phyloP scores from a whole-genome alignment of 2,888 invertebrate species.

The Oligia fasciuncula region DNA sequence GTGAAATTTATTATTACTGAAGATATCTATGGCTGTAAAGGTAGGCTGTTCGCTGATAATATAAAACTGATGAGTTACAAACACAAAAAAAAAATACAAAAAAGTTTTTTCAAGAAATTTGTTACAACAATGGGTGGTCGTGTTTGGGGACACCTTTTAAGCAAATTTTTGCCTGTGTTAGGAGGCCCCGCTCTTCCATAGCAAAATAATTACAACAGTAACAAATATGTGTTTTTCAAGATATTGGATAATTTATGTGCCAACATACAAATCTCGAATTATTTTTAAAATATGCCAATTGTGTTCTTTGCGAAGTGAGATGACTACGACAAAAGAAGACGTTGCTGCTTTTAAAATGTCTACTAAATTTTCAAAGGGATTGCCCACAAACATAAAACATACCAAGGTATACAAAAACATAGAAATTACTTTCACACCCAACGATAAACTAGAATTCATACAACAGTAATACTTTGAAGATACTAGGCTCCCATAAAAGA shows the following conservation, averaged over 20 bases:
- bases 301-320: background rate
- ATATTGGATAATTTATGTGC: background rate
- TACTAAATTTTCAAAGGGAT: background rate
- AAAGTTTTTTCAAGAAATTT: too few relatives aligned
- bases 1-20: slow-evolving; percentile 2
- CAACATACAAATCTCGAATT: background rate
- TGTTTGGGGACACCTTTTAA: too few relatives aligned
- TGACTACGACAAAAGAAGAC: background rate
- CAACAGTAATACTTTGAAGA: background rate
- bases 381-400: background rate
- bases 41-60: background rate
- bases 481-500: slow-evolving; percentile 8
- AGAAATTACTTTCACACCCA: background rate
- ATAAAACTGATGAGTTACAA: background rate
- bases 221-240: background rate
- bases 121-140: too few relatives aligned
- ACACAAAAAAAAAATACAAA: too few relatives aligned
- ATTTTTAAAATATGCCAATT: background rate
- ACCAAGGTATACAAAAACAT: background rate
- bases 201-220: too few relatives aligned
- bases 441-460: background rate
- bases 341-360: background rate
- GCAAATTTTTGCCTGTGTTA: too few relatives aligned
- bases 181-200: too few relatives aligned
- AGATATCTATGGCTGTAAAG: background rate